phyloP scores from a whole-genome alignment of 2,888 invertebrate species.

The Chrysopilus asiliformis region DNA sequence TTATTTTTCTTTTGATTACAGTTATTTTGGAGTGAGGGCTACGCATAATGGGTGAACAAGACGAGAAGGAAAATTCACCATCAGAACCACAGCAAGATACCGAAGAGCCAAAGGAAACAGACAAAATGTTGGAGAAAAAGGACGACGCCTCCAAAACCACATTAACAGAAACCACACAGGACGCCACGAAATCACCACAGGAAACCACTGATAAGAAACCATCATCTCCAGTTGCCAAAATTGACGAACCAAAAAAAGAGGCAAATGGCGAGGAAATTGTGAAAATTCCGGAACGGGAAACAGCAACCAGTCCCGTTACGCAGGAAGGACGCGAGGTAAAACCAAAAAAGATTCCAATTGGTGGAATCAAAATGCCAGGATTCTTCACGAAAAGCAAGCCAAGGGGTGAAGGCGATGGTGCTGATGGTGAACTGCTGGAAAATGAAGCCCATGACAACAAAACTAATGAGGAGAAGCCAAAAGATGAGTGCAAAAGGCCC shows the following conservation, averaged over 20 bases:
- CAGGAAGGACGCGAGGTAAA: constrained; percentile 61
- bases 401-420: constrained; percentile 45
- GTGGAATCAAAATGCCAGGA: constrained; percentile 78
- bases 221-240: neutral
- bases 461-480: constrained; percentile 17
- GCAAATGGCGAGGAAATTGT: constrained; percentile 10
- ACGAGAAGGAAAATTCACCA: constrained; percentile 34
- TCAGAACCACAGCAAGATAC: constrained; percentile 28
- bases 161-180: constrained; percentile 12
- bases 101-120: constrained; percentile 35
- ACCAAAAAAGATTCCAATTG: constrained; percentile 72
- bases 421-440: constrained; percentile 37
- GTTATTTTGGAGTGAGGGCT: too few species aligned
- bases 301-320: constrained; percentile 23
- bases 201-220: neutral
- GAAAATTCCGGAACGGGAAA: constrained; percentile 6
- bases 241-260: constrained; percentile 6
- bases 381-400: constrained; percentile 69
- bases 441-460: constrained; percentile 32
- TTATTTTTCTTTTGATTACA: too few species aligned
- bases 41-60: constrained; percentile 36
- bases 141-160: constrained; percentile 16
- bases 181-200: neutral
- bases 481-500: constrained; percentile 28
- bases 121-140: constrained; percentile 31